Base-by-base conservation (phyloP, 2,113 vertebrate genomes). In the Megalops atlanticus region DNA sequence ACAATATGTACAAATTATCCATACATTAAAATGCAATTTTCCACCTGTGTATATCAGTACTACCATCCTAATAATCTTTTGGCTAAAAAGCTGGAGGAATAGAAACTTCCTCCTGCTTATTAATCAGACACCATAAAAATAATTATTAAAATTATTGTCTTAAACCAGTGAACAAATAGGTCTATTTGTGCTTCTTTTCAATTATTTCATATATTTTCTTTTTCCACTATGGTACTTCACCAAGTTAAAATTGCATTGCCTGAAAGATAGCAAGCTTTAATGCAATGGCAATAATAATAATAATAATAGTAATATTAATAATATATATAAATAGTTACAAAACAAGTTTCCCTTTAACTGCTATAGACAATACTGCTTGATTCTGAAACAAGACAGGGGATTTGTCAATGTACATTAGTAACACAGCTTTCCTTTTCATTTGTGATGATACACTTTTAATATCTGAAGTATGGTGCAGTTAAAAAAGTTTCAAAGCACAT, bases 1-100 rank as follows among this genome's bases (percentile, higher is more conserved):
- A 95, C 92, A 92, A 89, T 93, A 95, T 95, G 94, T 95, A 95
- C 93, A 96, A 95, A 94, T 92, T 82, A 92, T 93, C 87, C 74
- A 88, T 91, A 94, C 89, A 92, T 90, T 92, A 91, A 96, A 95
- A 95, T 92, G 87, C 92, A 91, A 92, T 91, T 94, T 91, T 90
- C 86, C 87, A 90, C 81, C 92, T 93, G 89, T 92, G 93, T 93
- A 91, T 91, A 93, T 91, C 88, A 89, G 58, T 82, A 89, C 85
- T 90, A 87, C 85, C 84, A 90, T 94, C 88, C 91, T 88, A 91
- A 91, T 90, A 88, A 89, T 88, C 89, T 94, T 95, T 95, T 94
- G 94, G 92, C 92, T 94, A 95, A 93, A 95, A 92, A 93, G 93
- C 93, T 93, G 92, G 91, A 91, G 90, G 91, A 91, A 86, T 93